A percentile compares a stretch with the other conserved stretches of the same genome.
These are phyloP conservation scores for Hypselothyrea guttata DNA, from an alignment of 2,888 invertebrate genomes.

Conservation along the genomic window DNA sequence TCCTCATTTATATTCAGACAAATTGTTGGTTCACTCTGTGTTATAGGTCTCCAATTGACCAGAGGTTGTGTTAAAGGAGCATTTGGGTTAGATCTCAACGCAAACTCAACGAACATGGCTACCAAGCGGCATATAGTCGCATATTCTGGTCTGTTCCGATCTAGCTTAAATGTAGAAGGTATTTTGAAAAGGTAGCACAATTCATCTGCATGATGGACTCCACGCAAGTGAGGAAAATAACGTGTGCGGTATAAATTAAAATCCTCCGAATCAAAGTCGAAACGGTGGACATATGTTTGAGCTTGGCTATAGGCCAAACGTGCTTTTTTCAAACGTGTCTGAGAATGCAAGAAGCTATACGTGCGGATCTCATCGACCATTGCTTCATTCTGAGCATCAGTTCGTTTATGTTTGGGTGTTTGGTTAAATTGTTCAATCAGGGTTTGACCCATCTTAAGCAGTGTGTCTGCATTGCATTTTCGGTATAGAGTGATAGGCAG, in stretches of 20 bases:
- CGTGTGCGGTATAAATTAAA: constrained; percentile 77
- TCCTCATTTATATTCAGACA: constrained; percentile 74
- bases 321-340: constrained; percentile 64
- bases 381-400: constrained; percentile 65
- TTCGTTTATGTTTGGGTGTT: constrained; percentile 53
- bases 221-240: constrained; percentile 42
- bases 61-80: constrained; percentile 39
- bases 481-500: constrained; percentile 31
- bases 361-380: too few species aligned
- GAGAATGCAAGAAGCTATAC: constrained; percentile 67
- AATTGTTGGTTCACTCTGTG: constrained; percentile 46
- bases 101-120: constrained; percentile 70
- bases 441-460: constrained; percentile 48
- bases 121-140: constrained; percentile 68
- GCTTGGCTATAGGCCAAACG: constrained; percentile 64
- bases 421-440: constrained; percentile 64
- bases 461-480: constrained; percentile 14
- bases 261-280: constrained; percentile 77
- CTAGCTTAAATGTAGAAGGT: constrained; percentile 50
- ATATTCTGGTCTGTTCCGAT: constrained; percentile 63
- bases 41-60: constrained; percentile 59
- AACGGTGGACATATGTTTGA: constrained; percentile 78
- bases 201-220: constrained; percentile 75
- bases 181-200: constrained; percentile 74
- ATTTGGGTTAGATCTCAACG: constrained; percentile 73